Evolutionary conservation across 2,888 invertebrate species (phyloP).

Genomic region (Bellardia bayeri): DNA sequence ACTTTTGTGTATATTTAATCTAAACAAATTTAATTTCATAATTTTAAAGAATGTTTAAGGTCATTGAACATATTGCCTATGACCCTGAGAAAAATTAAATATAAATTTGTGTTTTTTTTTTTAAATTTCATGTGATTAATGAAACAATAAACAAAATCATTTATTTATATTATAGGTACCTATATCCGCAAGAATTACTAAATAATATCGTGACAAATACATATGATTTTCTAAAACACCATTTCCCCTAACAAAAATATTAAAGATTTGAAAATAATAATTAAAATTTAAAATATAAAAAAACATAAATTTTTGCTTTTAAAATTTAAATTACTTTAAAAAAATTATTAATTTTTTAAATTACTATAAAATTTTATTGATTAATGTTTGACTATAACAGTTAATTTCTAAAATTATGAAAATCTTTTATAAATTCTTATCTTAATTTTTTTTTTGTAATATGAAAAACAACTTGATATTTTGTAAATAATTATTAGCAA

Average conservation of each 20-base stretch:
- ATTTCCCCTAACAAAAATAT: background rate
- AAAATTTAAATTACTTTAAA: too few species aligned
- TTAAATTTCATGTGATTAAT: constrained; percentile 11
- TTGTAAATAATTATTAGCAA: too few species aligned
- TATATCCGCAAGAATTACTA: constrained; percentile 23
- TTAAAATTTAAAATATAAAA: background rate
- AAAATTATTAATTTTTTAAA: background rate
- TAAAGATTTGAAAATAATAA: background rate
- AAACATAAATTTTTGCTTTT: background rate
- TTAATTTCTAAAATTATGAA: constrained; percentile 1
- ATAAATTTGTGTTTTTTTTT: background rate
- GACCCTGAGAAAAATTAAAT: constrained; percentile 49
- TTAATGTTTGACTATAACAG: background rate
- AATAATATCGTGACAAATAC: constrained; percentile 20
- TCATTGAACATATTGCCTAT: constrained; percentile 65
- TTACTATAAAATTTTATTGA: background rate
- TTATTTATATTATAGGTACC: constrained; percentile 2
- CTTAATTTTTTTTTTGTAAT: too few species aligned
- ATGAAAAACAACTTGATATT: too few species aligned
- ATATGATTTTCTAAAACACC: constrained; percentile 37
- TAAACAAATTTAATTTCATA: constrained; percentile 24
- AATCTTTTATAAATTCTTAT: background rate
- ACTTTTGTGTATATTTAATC: constrained; percentile 21
- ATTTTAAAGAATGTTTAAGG: constrained; percentile 61
- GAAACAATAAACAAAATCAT: background rate